Percentiles rank a stretch among this genome's conserved stretches.
phyloP scores from a whole-genome alignment of 64 coral and sea anemone species.

The Acropora yongei region DNA sequence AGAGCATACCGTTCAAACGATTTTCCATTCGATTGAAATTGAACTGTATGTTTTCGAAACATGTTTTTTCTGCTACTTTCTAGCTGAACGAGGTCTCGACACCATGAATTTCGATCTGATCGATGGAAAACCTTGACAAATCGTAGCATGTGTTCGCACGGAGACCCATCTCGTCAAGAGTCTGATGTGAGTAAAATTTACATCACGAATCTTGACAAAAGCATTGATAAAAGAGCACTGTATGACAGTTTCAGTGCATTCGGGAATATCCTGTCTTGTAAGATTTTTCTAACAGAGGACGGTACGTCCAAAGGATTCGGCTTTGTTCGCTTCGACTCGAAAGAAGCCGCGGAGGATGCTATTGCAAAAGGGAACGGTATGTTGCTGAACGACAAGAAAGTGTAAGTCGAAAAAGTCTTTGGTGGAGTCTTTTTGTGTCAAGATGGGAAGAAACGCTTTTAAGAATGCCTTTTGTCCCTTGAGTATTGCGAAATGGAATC shows the following conservation, averaged over 20 bases:
- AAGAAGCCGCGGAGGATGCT: conserved; percentile 90
- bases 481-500: no score
- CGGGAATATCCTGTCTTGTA: conserved; percentile 97
- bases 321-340: conserved; percentile 93
- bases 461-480: no score
- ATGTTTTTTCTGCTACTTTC: no score
- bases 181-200: conserved; percentile 97
- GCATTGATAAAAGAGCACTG: conserved; percentile 96
- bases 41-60: no score
- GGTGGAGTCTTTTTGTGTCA: no score
- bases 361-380: conserved; percentile 94
- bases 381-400: conserved; percentile 99
- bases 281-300: conserved; percentile 85
- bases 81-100: no score
- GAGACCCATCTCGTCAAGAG: neutral
- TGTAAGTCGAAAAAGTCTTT: conserved; percentile 70
- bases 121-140: no score
- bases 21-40: no score
- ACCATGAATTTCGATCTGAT: no score
- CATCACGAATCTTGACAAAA: conserved; percentile 97
- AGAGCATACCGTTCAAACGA: no score
- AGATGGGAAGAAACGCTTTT: no score
- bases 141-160: no score
- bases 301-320: conserved; percentile 91
- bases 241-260: conserved; percentile 99